Conservation (phyloP, 2,888 invertebrate genomes). For the Netelia inedita region DNA sequence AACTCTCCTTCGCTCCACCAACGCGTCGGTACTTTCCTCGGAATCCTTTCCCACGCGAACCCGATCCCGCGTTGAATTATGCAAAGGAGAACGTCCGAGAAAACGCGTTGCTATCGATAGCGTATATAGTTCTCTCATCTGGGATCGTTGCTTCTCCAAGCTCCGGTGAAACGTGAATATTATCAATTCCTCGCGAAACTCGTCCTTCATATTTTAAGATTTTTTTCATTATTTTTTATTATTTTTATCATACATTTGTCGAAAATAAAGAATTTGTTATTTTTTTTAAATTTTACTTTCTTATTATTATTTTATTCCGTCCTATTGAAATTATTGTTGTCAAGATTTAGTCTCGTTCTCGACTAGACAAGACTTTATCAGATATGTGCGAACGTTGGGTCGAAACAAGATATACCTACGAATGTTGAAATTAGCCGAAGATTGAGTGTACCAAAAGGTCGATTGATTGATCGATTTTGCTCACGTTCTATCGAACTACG, state of each 20-base stretch:
- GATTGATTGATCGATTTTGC: no score
- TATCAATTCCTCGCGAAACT: slow-evolving; percentile 7
- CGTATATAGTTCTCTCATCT: neutral
- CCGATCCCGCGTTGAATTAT: slow-evolving; percentile 41
- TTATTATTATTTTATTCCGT: no score
- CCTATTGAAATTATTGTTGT: no score
- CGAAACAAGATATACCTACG: no score
- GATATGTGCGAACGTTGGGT: no score
- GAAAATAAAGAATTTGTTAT: no score
- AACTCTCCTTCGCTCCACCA: neutral
- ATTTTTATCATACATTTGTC: neutral
- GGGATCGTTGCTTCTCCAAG: neutral
- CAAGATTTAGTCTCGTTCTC: no score
- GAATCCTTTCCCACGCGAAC: slow-evolving; percentile 11
- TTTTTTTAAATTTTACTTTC: no score
- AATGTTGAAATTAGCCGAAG: no score
- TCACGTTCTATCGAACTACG: no score
- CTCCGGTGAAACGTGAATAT: neutral
- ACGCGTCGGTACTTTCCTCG: neutral
- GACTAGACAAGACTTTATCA: no score
- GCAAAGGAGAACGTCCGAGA: slow-evolving; percentile 1
- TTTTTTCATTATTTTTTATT: neutral
- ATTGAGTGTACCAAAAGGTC: no score
- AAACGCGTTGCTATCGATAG: slow-evolving; percentile 23
- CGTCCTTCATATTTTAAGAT: neutral